phyloP scores from a whole-genome alignment of 2,113 vertebrate genomes.

The Talpa occidentalis region DNA sequence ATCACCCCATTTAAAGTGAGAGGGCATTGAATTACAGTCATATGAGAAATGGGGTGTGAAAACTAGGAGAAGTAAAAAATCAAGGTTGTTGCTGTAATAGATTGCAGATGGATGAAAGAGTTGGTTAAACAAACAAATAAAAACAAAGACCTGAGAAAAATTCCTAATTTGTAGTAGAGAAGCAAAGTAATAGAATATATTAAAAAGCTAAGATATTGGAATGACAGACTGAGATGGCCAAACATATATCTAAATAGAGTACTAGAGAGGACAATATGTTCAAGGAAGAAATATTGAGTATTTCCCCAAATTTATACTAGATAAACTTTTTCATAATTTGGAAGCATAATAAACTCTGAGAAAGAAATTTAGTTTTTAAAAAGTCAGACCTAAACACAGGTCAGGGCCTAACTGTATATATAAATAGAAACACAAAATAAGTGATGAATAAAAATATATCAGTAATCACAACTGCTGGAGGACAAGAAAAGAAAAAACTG shows the following conservation, averaged over 20 bases:
- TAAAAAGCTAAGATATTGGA: not conserved
- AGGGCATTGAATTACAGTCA: not conserved
- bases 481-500: too few relatives aligned
- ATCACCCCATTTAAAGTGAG: not conserved
- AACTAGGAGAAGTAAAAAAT: not conserved
- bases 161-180: not conserved
- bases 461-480: too few relatives aligned
- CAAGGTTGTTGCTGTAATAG: not conserved
- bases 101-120: not conserved
- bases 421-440: too few relatives aligned
- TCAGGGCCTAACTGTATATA: too few relatives aligned
- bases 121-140: not conserved
- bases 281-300: not conserved
- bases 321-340: not conserved
- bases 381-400: not conserved
- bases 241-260: not conserved
- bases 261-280: not conserved
- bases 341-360: not conserved
- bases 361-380: not conserved
- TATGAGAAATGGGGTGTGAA: not conserved
- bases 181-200: not conserved
- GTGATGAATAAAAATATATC: too few relatives aligned
- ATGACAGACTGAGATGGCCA: not conserved
- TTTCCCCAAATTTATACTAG: not conserved
- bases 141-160: not conserved